These are phyloP conservation scores for Tortrix viridana DNA, from an alignment of 2,888 invertebrate species.

Conservation along the genomic window DNA sequence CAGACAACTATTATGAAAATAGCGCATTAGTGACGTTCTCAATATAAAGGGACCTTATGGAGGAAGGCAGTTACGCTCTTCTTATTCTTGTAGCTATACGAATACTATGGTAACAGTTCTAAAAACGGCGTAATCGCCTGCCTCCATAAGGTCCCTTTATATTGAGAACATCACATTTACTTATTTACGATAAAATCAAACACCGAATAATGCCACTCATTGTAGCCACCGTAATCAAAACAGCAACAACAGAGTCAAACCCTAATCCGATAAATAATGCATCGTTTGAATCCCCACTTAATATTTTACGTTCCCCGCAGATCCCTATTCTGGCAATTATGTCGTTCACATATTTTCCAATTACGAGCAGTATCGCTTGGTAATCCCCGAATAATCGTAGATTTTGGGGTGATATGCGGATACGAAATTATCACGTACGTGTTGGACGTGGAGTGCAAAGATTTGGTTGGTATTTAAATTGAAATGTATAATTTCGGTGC, in stretches of 20 bases:
- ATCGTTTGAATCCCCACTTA: constrained; percentile 43
- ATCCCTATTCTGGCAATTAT: constrained; percentile 67
- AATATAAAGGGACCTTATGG: too few relatives aligned
- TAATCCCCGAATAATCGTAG: constrained; percentile 74
- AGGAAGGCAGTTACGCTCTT: too few relatives aligned
- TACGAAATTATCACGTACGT: constrained; percentile 63
- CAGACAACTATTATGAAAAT: too few relatives aligned
- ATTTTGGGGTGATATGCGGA: constrained; percentile 59
- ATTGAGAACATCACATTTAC: neutral
- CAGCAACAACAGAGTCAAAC: constrained; percentile 2
- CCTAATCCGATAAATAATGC: constrained; percentile 35
- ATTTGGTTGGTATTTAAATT: constrained; percentile 13
- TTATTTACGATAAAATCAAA: too few relatives aligned
- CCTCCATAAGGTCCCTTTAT: too few relatives aligned
- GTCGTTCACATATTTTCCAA: constrained; percentile 76
- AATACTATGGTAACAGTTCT: too few relatives aligned
- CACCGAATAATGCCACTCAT: too few relatives aligned
- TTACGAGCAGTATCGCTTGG: constrained; percentile 67
- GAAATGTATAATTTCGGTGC: too few relatives aligned
- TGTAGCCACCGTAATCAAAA: neutral
- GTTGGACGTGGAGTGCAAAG: constrained; percentile 37
- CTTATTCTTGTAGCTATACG: too few relatives aligned
- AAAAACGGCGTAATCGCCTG: too few relatives aligned
- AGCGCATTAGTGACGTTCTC: too few relatives aligned
- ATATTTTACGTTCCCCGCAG: constrained; percentile 49